Percentiles rank a stretch among this genome's conserved stretches.
Conservation (phyloP, 1,140 invertebrate genomes). For the Drosophila insularis region DNA sequence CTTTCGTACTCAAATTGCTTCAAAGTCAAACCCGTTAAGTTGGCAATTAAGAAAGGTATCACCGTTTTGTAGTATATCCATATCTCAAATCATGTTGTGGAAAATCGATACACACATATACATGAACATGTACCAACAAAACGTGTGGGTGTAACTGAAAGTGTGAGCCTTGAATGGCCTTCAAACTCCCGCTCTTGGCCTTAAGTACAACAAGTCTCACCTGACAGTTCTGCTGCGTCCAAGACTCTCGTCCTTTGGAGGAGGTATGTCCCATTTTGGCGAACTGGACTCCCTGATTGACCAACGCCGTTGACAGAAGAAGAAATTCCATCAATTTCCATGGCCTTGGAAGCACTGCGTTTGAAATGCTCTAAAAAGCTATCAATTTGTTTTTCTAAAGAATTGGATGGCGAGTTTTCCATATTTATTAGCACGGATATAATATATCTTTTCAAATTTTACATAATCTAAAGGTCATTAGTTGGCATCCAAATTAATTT, state of each 20-base stretch:
- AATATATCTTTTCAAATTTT: background rate
- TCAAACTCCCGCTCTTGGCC: constrained; percentile 12
- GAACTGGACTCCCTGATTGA: constrained; percentile 34
- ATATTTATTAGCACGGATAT: constrained; percentile 71
- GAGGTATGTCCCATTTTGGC: constrained; percentile 40
- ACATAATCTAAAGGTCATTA: constrained; percentile 11
- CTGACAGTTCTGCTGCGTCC: constrained; percentile 61
- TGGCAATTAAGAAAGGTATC: constrained; percentile 4
- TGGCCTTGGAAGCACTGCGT: constrained; percentile 88
- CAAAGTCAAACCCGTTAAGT: background rate
- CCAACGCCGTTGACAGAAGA: constrained; percentile 25
- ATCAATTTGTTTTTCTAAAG: constrained; percentile 91
- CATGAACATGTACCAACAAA: background rate
- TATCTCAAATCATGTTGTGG: constrained; percentile 18
- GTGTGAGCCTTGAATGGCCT: constrained; percentile 16
- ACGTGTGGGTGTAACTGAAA: background rate
- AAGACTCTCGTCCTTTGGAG: constrained; percentile 61
- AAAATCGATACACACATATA: constrained; percentile 54
- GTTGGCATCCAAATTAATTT: background rate
- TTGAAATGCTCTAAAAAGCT: constrained; percentile 91
- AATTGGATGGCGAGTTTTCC: constrained; percentile 86
- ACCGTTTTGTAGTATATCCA: background rate
- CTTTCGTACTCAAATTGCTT: background rate
- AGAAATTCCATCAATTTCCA: constrained; percentile 74
- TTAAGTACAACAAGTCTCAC: constrained; percentile 33